Evolutionary conservation across 2,888 invertebrate species (phyloP), one percentile per base, ranked within the genome.

Genomic region (Mythimna lalbum): DNA sequence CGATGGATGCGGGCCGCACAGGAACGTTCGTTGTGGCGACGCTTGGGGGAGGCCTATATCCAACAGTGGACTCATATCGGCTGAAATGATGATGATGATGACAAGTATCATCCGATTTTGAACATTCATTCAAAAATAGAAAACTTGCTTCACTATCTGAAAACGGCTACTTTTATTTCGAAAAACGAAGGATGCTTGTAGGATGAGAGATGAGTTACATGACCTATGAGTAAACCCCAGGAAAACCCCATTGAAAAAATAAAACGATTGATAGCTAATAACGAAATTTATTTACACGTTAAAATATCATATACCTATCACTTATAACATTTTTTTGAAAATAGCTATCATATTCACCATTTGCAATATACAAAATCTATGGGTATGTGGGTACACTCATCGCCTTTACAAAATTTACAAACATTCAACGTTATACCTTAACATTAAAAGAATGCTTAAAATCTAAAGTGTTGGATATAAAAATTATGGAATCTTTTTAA

Each of bases 371-470:
- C 90, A 92, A 92, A 91, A 91, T 82, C 87, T 90, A 88, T 86
- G 71, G 79, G 80, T 83, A 84, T 76, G 71, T 78, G 81, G 77
- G 39, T 85, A 85, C 83, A 81, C 63, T 73, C 84, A 84, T 85
- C 87, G 89, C 87, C 90, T 93, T 92, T 94, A 95, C 95, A 95
- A 95, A 94, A 95, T 94, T 89, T 94, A 94, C 93, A 94, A 91
- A 84, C 80, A 86, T 81, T 87, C 86, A 88, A 88, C 84, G 81
- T 87, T 33, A 85, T 80, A 83, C 85, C 88, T 88, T 77, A 77
- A 81, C 75, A 83, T 76, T 86, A 84, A 82, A 86, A 86, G 83
- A 88, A 82, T 82, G 81, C 88, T 86, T 84, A 83, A 63, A 79
- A 69, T 90, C 91, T 92, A 92, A 77, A 76, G 88, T 86, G 78